Evolutionary conservation across 2,888 invertebrate genomes (phyloP).

Genomic region (Halocaridina rubra): DNA sequence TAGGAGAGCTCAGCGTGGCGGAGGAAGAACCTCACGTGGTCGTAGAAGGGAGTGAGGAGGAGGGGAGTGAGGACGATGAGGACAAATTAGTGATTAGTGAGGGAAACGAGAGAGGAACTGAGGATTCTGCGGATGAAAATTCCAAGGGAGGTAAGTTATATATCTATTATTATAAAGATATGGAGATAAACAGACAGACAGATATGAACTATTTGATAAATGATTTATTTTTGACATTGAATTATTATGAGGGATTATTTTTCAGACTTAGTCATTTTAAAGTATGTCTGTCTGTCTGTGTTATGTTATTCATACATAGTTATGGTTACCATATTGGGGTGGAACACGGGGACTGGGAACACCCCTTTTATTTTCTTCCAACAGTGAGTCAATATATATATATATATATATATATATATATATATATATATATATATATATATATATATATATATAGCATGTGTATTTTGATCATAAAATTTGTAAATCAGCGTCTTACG

Average conservation of each 20-base stretch:
- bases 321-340: too few species aligned
- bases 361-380: too few species aligned
- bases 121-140: constrained; percentile 42
- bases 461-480: too few species aligned
- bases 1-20: not conserved
- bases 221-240: too few species aligned
- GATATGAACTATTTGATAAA: too few species aligned
- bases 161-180: not conserved
- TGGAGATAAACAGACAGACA: constrained; percentile 2
- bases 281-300: too few species aligned
- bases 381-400: too few species aligned
- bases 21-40: not conserved
- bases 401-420: constrained; percentile 19
- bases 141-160: constrained; percentile 23
- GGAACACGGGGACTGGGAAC: too few species aligned
- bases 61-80: constrained; percentile 56
- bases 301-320: too few species aligned
- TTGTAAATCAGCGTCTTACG: too few species aligned
- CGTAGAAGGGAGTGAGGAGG: constrained; percentile 36
- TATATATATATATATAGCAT: not conserved
- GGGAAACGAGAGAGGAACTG: constrained; percentile 17
- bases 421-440: constrained; percentile 22
- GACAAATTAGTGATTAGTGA: constrained; percentile 61
- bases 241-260: too few species aligned
- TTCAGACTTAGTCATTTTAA: too few species aligned